Evolutionary conservation across 2,113 vertebrate species (phyloP).

Genomic region (Caranx melampygus): DNA sequence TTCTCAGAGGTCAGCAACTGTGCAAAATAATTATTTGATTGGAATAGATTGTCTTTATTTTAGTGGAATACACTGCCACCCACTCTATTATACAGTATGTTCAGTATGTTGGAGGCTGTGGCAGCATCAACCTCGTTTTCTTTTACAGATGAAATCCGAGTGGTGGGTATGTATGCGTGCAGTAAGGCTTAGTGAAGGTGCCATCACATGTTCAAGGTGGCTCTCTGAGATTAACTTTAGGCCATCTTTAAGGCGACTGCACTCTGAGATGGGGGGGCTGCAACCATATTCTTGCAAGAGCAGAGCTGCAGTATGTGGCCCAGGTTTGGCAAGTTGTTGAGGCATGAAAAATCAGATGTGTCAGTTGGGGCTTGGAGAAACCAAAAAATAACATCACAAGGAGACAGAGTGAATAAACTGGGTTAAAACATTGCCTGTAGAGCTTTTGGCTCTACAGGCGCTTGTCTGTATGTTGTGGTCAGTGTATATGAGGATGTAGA

Average conservation of each 20-base stretch:
- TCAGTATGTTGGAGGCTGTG: not conserved
- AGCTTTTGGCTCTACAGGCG: too few relatives aligned
- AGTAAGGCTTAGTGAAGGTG: not conserved
- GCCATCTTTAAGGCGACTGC: not conserved
- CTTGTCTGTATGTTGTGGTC: not conserved
- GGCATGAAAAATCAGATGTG: not conserved
- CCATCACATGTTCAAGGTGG: not conserved
- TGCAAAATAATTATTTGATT: not conserved
- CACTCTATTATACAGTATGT: not conserved
- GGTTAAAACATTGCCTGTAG: too few relatives aligned
- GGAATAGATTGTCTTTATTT: not conserved
- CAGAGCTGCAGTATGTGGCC: not conserved
- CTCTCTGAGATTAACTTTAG: not conserved
- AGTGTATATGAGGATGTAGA: not conserved
- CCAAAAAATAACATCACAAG: not conserved
- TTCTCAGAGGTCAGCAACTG: not conserved
- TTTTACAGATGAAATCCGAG: not conserved
- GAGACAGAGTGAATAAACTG: not conserved
- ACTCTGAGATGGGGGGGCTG: not conserved
- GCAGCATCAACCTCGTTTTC: not conserved
- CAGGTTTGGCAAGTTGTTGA: not conserved
- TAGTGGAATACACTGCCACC: not conserved
- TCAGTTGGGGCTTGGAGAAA: not conserved
- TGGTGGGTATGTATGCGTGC: not conserved
- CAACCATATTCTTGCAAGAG: not conserved